Percentiles rank a stretch among this genome's conserved stretches.
These are phyloP conservation scores for Drosophila paucipuncta DNA, from an alignment of 2,888 invertebrate genomes.

Conservation along the genomic window DNA sequence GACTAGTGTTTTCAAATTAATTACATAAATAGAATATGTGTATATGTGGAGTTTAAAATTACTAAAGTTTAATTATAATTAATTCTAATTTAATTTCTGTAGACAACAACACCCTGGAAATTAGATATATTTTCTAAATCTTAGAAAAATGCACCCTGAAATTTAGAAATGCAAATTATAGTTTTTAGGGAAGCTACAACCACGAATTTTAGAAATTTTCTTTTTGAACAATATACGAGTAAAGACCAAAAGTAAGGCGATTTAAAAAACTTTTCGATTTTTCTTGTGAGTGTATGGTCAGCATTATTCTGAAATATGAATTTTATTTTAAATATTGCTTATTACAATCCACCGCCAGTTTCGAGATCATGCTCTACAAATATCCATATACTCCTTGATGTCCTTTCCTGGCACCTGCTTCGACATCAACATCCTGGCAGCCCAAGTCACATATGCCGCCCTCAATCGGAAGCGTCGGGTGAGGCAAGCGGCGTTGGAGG, in stretches of 20 bases:
- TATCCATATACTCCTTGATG: constrained; percentile 91
- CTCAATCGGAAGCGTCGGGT: constrained; percentile 90
- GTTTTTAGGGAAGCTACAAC: too few species aligned
- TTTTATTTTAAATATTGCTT: neutral
- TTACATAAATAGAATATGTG: too few species aligned
- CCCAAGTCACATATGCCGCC: constrained; percentile 84
- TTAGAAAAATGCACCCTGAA: too few species aligned
- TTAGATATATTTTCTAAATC: too few species aligned
- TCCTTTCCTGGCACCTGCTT: constrained; percentile 92
- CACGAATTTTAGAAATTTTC: too few species aligned
- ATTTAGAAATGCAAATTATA: too few species aligned
- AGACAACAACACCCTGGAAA: too few species aligned
- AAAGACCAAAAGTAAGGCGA: neutral
- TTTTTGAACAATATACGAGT: too few species aligned
- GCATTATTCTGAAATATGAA: neutral
- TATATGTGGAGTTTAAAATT: too few species aligned
- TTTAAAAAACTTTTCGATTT: neutral
- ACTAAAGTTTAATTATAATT: too few species aligned
- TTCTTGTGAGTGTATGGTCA: neutral
- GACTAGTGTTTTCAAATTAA: too few species aligned
- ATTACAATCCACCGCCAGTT: constrained; percentile 84
- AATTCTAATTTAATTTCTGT: too few species aligned
- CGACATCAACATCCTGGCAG: constrained; percentile 86
- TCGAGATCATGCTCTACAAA: constrained; percentile 91
- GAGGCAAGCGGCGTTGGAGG: constrained; percentile 92